Base-by-base conservation (phyloP, 2,888 invertebrate genomes). In the Sarcophaga carnaria region DNA sequence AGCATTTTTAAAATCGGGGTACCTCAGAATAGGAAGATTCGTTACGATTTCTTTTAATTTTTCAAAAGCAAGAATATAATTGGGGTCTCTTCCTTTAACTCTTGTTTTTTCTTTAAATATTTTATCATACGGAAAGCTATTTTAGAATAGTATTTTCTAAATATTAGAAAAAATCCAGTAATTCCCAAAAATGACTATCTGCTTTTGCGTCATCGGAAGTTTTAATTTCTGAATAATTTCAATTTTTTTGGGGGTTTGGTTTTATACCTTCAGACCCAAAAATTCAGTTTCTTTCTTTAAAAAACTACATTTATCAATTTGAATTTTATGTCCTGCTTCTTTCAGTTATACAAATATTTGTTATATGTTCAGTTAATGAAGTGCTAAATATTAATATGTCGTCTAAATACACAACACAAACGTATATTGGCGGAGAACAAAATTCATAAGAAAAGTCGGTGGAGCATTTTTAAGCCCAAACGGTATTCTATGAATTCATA, bases 361-460 rank as follows among this genome's bases (percentile, higher is more conserved):
- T 12, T 14, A 70, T 70, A 70, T 70, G 69, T 70, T 70, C 49
- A 49, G 69, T 47, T 70, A 70, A 70, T 70, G 69, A 70, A 22
- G 49, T 70, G 22, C 69, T 70, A 54, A 70, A 70, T 54, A 70
- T 70, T 49, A 70, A 70, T 22, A 70, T 49, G 69, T 70, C 69
- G 12, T 80, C 69, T 14, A 69, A 25, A n/a, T 80, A 80, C 4
- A 80, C 62, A 4, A 78, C 69, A 60, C 37, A 49, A 22, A 14
- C 11, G 54, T 70, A 22, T 49, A 75, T 45, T 80, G 63, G 45
- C 79, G 37, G 3, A 84, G 45, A 45, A 87, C 70, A 37, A 71
- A 27, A 60, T 82, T 84, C 88, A 90, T 90, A n/a, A 89, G 27
- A 25, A 91, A 90, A 0, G 89, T 90, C 1, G 90, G 87, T 4